Evolutionary conservation across 2,113 vertebrate genomes (phyloP).

Genomic region (Cynoglossus semilaevis): DNA sequence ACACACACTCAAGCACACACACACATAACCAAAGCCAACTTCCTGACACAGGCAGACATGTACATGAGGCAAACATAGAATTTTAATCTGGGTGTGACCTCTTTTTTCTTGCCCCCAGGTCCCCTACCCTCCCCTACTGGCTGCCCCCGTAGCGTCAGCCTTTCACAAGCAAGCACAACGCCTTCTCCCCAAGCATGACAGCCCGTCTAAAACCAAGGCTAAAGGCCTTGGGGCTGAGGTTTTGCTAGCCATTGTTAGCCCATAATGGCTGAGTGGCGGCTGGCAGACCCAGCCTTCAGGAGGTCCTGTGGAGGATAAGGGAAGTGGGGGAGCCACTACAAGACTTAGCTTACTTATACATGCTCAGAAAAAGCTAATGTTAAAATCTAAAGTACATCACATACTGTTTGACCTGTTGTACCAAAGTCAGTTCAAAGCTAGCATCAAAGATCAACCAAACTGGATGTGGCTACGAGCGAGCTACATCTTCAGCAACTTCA

Average conservation of each 20-base stretch:
- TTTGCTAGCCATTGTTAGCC: constrained; percentile 77
- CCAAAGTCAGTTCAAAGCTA: too few species aligned
- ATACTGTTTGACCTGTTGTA: too few species aligned
- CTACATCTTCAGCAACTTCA: constrained; percentile 24
- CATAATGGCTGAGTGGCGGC: constrained; percentile 72
- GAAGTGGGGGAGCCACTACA: too few species aligned
- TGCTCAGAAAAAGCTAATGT: too few species aligned
- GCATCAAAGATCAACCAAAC: too few species aligned
- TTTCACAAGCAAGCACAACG: constrained; percentile 53
- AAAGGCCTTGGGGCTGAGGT: constrained; percentile 77
- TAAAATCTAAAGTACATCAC: too few species aligned
- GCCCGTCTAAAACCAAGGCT: constrained; percentile 57
- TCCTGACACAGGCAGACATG: constrained; percentile 60
- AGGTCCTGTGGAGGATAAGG: constrained; percentile 19
- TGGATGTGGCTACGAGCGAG: too few species aligned
- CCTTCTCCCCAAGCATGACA: constrained; percentile 21
- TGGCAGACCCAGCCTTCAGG: constrained; percentile 70
- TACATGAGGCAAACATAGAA: constrained; percentile 49
- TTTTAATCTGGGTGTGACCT: constrained; percentile 80
- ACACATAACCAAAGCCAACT: constrained; percentile 17
- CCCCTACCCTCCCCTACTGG: constrained; percentile 32
- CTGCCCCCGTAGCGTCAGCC: constrained; percentile 55
- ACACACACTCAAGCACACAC: constrained; percentile 3
- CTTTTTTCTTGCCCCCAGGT: constrained; percentile 67
- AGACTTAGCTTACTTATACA: too few species aligned